Base-by-base conservation (phyloP, 2,888 invertebrate genomes). In the Clitarchus hookeri region DNA sequence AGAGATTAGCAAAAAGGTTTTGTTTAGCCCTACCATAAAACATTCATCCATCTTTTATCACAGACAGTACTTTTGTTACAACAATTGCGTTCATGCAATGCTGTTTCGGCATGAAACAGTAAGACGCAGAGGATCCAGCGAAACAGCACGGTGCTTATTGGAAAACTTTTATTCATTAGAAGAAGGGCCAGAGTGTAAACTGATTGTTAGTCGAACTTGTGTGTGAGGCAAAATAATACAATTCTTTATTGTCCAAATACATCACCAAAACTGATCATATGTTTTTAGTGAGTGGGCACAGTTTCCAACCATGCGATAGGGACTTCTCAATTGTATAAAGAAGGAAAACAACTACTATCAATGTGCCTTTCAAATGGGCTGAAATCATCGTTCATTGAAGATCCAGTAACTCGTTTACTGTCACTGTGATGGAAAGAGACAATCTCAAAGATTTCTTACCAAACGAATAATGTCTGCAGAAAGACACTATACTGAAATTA, bases 11-110 rank as follows among this genome's bases (percentile, higher is more conserved):
- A 84, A 54, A 84, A 86, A 48, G 48, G n/a, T 86, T 23, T 36
- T 86, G 44, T 86, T 78, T 27, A 84, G 79, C 26, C 86, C 84
- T 19, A 84, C 36, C 23, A 25, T 86, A 44, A 84, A 44, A 78
- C 84, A 79, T 27, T 79, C 79, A n/a, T 79, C 79, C 12, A 27
- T 79, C 12, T 79, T 79, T 79, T 79, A 79, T 23, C 79, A 78
- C 16, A 79, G 79, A 79, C 79, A 27, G 23, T n/a, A 48, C 48
- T 48, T 8, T 13, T 13, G 48, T 16, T 48, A 48, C 48, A 48
- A 48, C 48, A 6, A 48, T 48, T 48, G 48, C 6, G 48, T 48
- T 48, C 48, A 48, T 48, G 48, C n/a, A n/a, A 48, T 48, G 48
- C 8, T 0, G 48, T 16, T 8, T 6, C 48, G 2, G 48, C 0